A percentile compares a stretch with the other conserved stretches of the same genome.
Evolutionary conservation across 2,113 vertebrate genomes (phyloP).

Genomic region (Albula glossodonta): DNA sequence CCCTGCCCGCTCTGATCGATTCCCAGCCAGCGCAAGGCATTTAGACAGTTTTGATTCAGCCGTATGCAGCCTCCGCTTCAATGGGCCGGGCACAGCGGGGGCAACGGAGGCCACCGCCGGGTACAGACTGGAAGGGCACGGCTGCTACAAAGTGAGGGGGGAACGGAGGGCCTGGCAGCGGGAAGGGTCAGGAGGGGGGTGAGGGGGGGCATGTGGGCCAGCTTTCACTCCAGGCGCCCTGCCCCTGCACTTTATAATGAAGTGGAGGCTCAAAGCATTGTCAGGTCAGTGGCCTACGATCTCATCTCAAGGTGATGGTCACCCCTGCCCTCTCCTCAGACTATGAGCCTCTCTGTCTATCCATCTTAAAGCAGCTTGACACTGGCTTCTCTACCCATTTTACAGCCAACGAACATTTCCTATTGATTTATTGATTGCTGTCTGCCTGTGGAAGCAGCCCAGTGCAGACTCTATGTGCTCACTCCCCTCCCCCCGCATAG

Average conservation of each 20-base stretch:
- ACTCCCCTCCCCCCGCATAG: slow-evolving; percentile 77
- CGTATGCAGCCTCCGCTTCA: slow-evolving; percentile 74
- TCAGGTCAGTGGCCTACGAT: slow-evolving; percentile 64
- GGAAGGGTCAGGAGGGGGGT: not conserved
- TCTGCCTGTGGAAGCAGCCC: slow-evolving; percentile 88
- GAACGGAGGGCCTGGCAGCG: slow-evolving; percentile 48
- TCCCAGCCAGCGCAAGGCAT: slow-evolving; percentile 74
- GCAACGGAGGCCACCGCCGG: slow-evolving; percentile 50
- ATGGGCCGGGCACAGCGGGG: slow-evolving; percentile 82
- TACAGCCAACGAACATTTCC: slow-evolving; percentile 94
- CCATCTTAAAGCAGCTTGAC: slow-evolving; percentile 89
- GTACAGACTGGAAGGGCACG: slow-evolving; percentile 40
- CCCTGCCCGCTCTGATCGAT: slow-evolving; percentile 84
- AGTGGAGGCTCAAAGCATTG: slow-evolving; percentile 69
- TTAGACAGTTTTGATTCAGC: slow-evolving; percentile 78
- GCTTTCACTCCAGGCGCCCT: slow-evolving; percentile 51
- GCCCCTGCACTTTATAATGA: slow-evolving; percentile 73
- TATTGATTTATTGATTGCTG: slow-evolving; percentile 97
- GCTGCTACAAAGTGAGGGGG: slow-evolving; percentile 36
- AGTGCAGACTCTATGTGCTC: slow-evolving; percentile 81
- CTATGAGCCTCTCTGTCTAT: slow-evolving; percentile 79
- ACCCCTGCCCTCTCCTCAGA: slow-evolving; percentile 76
- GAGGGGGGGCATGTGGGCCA: slow-evolving; percentile 44
- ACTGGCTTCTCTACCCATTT: slow-evolving; percentile 87
- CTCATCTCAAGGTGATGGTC: slow-evolving; percentile 80